Conservation (phyloP, 2,113 vertebrate species). For the Calyptommatus sinebrachiatus region DNA sequence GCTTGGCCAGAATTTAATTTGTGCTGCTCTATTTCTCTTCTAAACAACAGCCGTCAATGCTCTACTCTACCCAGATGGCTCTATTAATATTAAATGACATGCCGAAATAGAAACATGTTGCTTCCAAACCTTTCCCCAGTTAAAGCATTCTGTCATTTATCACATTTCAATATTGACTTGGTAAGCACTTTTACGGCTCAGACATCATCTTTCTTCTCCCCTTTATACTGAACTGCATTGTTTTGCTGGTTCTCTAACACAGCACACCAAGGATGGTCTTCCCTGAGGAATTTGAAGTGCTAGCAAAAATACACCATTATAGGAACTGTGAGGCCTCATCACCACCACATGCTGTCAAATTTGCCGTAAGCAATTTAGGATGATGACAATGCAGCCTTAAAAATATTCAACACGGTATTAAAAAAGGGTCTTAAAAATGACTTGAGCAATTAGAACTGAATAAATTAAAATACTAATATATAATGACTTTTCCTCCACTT, state of each 20-base stretch:
- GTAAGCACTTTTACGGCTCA: slow-evolving; percentile 19
- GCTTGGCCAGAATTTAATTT: slow-evolving; percentile 44
- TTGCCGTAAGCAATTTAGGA: neutral
- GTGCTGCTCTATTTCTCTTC: slow-evolving; percentile 37
- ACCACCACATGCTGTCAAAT: slow-evolving; percentile 3
- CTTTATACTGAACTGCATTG: slow-evolving; percentile 11
- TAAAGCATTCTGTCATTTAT: slow-evolving; percentile 39
- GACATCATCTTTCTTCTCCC: slow-evolving; percentile 2
- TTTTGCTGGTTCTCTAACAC: slow-evolving; percentile 12
- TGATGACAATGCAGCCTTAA: slow-evolving; percentile 17
- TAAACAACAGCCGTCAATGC: slow-evolving; percentile 34
- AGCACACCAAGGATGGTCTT: slow-evolving; percentile 15
- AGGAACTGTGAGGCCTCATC: neutral
- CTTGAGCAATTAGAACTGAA: neutral
- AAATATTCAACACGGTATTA: neutral
- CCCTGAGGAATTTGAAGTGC: slow-evolving; percentile 19
- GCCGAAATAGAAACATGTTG: slow-evolving; percentile 36
- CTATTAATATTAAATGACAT: slow-evolving; percentile 47
- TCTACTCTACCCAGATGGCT: slow-evolving; percentile 34
- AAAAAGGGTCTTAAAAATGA: neutral
- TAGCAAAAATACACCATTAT: neutral
- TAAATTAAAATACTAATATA: neutral
- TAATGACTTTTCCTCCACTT: neutral
- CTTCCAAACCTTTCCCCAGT: neutral
- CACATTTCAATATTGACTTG: slow-evolving; percentile 29